Evolutionary conservation across 2,888 invertebrate genomes (phyloP).

Genomic region (Linyphia triangularis): DNA sequence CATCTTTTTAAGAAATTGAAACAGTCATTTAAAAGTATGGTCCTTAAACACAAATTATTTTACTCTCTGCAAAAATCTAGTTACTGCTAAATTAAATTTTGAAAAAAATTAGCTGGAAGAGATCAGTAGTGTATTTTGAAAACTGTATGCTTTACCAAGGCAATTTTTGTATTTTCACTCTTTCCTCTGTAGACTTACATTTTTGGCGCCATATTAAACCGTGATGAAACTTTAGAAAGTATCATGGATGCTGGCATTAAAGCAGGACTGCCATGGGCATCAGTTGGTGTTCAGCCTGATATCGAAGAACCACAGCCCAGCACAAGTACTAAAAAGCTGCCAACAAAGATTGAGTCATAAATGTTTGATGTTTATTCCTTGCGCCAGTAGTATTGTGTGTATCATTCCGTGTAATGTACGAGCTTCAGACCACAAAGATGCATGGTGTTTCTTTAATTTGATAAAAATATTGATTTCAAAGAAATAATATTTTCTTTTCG

Average conservation of each 20-base stretch:
- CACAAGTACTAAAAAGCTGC: conserved; percentile 60
- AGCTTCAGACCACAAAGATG: conserved; percentile 54
- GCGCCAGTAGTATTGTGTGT: conserved; percentile 38
- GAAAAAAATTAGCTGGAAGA: too few relatives aligned
- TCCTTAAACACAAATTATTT: too few relatives aligned
- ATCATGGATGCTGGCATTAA: conserved; percentile 77
- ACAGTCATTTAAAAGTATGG: too few relatives aligned
- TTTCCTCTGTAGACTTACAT: conserved; percentile 78
- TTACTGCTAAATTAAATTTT: too few relatives aligned
- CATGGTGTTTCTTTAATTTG: conserved; percentile 1
- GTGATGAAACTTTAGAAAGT: conserved; percentile 79
- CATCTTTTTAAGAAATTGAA: too few relatives aligned
- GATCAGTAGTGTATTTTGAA: too few relatives aligned
- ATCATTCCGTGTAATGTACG: conserved; percentile 40
- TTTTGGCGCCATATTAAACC: conserved; percentile 79
- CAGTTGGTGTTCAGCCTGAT: conserved; percentile 34
- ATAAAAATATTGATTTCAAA: not conserved
- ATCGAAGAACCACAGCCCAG: conserved; percentile 58
- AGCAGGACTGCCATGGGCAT: conserved; percentile 71
- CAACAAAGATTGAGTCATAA: conserved; percentile 28
- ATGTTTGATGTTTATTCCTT: not conserved
- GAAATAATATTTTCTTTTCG: too few relatives aligned
- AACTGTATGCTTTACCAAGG: too few relatives aligned
- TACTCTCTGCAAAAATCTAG: too few relatives aligned
- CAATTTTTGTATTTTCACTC: too few relatives aligned